phyloP scores from a whole-genome alignment of 2,797 vertebrate genomes.

The Triplophysa yarkandensis region DNA sequence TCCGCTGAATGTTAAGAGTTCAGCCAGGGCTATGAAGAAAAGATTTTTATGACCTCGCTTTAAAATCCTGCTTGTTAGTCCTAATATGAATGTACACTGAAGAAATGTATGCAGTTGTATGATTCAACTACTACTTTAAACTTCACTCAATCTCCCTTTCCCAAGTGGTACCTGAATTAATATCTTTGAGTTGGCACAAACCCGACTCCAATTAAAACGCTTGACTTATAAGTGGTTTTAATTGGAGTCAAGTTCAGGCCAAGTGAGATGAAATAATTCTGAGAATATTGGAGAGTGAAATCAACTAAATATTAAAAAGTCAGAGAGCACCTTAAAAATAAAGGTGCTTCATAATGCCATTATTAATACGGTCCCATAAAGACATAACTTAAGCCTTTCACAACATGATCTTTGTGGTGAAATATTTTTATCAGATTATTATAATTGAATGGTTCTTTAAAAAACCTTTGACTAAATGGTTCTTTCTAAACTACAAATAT shows the following conservation, averaged over 20 bases:
- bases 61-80: constrained; percentile 6
- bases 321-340: no score
- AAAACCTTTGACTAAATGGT: no score
- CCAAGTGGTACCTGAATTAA: background rate
- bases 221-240: background rate
- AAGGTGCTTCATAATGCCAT: no score
- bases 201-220: background rate
- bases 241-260: constrained; percentile 9
- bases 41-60: background rate
- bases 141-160: background rate
- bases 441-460: no score
- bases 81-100: background rate
- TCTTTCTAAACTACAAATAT: no score
- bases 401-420: no score
- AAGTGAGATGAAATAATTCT: background rate
- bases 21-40: background rate
- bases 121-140: background rate
- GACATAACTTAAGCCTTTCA: no score
- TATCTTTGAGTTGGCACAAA: background rate
- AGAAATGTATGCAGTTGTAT: background rate
- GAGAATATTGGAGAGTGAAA: background rate
- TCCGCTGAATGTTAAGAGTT: constrained; percentile 6
- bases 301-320: background rate
- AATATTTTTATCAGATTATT: no score
- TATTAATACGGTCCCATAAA: no score